A percentile compares a stretch with the other conserved stretches of the same genome.
These are phyloP conservation scores for Idris sp. DNA, from an alignment of 1,140 invertebrate genomes.

Conservation along the genomic window DNA sequence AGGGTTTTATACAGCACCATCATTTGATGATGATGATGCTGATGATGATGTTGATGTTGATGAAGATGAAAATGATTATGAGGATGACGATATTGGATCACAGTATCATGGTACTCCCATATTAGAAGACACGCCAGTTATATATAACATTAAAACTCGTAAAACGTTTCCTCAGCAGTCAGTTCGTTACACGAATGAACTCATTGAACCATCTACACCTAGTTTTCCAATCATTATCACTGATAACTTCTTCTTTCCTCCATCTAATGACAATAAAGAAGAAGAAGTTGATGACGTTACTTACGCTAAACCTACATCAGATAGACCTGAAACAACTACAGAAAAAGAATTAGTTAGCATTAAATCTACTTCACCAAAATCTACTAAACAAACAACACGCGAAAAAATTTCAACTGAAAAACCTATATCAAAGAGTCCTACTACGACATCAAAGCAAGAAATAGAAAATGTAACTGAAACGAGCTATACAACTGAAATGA, in stretches of 20 bases:
- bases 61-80: slow-evolving; percentile 20
- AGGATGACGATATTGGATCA: too few species aligned
- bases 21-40: slow-evolving; percentile 63
- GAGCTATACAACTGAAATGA: slow-evolving; percentile 7
- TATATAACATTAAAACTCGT: slow-evolving; percentile 60
- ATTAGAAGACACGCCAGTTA: slow-evolving; percentile 65
- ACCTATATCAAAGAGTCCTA: too few species aligned
- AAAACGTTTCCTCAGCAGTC: slow-evolving; percentile 1
- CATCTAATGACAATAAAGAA: slow-evolving; percentile 52
- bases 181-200: slow-evolving; percentile 7
- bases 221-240: slow-evolving; percentile 74
- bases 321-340: slow-evolving; percentile 6
- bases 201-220: slow-evolving; percentile 31
- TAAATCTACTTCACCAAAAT: too few species aligned
- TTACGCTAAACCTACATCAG: slow-evolving; percentile 17
- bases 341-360: too few species aligned
- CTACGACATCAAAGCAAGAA: not conserved
- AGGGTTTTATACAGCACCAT: slow-evolving; percentile 72
- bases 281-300: slow-evolving; percentile 50
- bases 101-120: slow-evolving; percentile 63
- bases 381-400: too few species aligned
- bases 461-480: slow-evolving; percentile 8
- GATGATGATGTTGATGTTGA: slow-evolving; percentile 53
- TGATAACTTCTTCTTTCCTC: slow-evolving; percentile 75
- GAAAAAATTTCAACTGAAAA: too few species aligned